Evolutionary conservation across 2,797 vertebrate species (phyloP).

Genomic region (Lepus townsendii): DNA sequence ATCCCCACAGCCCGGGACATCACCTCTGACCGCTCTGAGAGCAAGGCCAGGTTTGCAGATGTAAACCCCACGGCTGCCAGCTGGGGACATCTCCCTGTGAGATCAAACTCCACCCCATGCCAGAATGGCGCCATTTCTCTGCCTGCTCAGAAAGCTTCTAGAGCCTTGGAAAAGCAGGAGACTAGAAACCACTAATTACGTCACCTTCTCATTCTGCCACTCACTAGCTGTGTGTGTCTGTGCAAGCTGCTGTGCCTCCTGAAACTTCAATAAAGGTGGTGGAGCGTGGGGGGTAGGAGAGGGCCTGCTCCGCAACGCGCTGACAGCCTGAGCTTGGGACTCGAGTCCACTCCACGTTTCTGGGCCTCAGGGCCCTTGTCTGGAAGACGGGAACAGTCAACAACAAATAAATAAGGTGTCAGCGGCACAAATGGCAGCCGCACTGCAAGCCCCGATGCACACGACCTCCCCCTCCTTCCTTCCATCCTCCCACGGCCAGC

Average conservation of each 20-base stretch:
- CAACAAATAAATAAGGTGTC: not conserved
- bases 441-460: not conserved
- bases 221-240: not conserved
- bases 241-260: not conserved
- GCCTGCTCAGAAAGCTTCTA: not conserved
- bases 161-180: not conserved
- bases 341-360: not conserved
- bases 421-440: not conserved
- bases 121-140: not conserved
- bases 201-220: not conserved
- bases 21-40: not conserved
- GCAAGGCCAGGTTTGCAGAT: not conserved
- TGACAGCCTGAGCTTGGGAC: not conserved
- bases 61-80: fast-evolving
- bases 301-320: not conserved
- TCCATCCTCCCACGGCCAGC: not conserved
- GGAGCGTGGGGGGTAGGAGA: not conserved
- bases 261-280: not conserved
- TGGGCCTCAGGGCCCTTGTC: not conserved
- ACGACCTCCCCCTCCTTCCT: not conserved
- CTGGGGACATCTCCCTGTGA: not conserved
- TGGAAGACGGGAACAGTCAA: not conserved
- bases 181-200: not conserved
- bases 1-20: not conserved
- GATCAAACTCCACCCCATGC: not conserved